These are phyloP conservation scores for Turritopsis rubra DNA, from an alignment of 30 jellyfish, hydroid and myxozoan genomes.

Conservation along the genomic window DNA sequence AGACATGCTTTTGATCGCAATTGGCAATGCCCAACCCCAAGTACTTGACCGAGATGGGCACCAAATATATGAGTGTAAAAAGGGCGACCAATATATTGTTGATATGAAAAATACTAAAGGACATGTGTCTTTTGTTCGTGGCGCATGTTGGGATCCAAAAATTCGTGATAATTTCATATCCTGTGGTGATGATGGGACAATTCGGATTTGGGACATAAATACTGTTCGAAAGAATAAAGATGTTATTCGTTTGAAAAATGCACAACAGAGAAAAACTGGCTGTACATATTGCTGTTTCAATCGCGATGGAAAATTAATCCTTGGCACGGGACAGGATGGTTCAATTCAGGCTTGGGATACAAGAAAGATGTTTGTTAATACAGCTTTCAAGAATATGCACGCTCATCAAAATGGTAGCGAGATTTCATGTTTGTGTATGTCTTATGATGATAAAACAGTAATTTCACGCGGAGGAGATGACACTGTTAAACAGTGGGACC, in stretches of 20 bases:
- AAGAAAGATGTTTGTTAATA: slow-evolving; percentile 76
- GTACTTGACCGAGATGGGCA: slow-evolving; percentile 97
- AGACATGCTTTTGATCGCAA: slow-evolving; percentile 68
- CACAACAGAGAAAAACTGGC: slow-evolving; percentile 79
- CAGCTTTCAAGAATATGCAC: slow-evolving; percentile 56
- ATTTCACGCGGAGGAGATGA: slow-evolving; percentile 96
- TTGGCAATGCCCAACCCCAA: slow-evolving; percentile 92
- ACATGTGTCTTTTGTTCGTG: slow-evolving; percentile 77
- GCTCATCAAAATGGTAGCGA: slow-evolving; percentile 85
- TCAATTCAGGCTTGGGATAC: slow-evolving; percentile 98
- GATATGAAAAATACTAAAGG: slow-evolving; percentile 96
- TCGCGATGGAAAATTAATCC: slow-evolving; percentile 72
- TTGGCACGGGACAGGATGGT: slow-evolving; percentile 97
- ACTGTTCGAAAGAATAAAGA: slow-evolving; percentile 58
- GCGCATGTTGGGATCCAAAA: slow-evolving; percentile 92
- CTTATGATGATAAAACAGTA: slow-evolving; percentile 62
- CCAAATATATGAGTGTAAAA: slow-evolving; percentile 78
- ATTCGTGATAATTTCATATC: slow-evolving; percentile 54
- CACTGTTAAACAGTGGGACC: slow-evolving; percentile 89
- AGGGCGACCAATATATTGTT: slow-evolving; percentile 94
- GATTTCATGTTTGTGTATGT: slow-evolving; percentile 72
- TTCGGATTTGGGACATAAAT: slow-evolving; percentile 90
- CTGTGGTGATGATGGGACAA: slow-evolving; percentile 85
- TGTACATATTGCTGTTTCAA: slow-evolving; percentile 64
- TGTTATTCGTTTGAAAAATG: slow-evolving; percentile 59